Evolutionary conservation across 2,797 vertebrate genomes (phyloP).

Genomic region (Sebastes oblongus): DNA sequence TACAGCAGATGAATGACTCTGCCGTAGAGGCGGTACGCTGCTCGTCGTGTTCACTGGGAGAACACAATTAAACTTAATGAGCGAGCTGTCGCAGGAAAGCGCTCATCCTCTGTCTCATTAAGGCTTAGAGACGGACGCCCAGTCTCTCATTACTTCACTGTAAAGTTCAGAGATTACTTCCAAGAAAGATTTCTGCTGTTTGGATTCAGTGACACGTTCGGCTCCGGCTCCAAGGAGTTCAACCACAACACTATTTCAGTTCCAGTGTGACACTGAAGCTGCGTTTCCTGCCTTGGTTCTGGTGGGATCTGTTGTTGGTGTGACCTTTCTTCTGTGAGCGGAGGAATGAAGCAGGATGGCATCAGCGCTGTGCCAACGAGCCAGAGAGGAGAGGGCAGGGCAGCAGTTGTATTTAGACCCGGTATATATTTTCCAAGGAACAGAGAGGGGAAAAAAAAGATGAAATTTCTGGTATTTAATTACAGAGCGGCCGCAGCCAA

Average conservation of each 20-base stretch:
- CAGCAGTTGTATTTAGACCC: constrained; percentile 64
- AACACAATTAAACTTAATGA: constrained; percentile 40
- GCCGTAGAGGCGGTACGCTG: not conserved
- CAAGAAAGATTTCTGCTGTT: not conserved
- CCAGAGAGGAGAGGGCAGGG: constrained; percentile 47
- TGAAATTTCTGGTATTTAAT: constrained; percentile 66
- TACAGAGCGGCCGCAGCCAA: constrained; percentile 56
- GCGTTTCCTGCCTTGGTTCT: constrained; percentile 4
- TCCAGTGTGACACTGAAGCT: constrained; percentile 11
- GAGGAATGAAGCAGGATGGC: constrained; percentile 39
- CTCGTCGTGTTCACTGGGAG: constrained; percentile 13
- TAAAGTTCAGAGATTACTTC: constrained; percentile 25
- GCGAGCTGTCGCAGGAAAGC: constrained; percentile 9
- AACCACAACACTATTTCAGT: constrained; percentile 22
- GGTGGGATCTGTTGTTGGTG: constrained; percentile 13
- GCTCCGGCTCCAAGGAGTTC: constrained; percentile 5
- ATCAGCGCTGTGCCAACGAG: constrained; percentile 33
- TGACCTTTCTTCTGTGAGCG: constrained; percentile 39
- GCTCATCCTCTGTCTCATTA: constrained; percentile 39
- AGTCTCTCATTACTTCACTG: constrained; percentile 8
- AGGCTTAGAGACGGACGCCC: constrained; percentile 5
- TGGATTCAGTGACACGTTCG: constrained; percentile 10
- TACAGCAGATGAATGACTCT: constrained; percentile 13
- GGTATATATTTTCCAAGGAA: constrained; percentile 56
- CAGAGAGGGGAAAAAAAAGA: constrained; percentile 29